These are phyloP conservation scores for Eilema sororculum DNA, from an alignment of 2,888 invertebrate species.

Conservation along the genomic window DNA sequence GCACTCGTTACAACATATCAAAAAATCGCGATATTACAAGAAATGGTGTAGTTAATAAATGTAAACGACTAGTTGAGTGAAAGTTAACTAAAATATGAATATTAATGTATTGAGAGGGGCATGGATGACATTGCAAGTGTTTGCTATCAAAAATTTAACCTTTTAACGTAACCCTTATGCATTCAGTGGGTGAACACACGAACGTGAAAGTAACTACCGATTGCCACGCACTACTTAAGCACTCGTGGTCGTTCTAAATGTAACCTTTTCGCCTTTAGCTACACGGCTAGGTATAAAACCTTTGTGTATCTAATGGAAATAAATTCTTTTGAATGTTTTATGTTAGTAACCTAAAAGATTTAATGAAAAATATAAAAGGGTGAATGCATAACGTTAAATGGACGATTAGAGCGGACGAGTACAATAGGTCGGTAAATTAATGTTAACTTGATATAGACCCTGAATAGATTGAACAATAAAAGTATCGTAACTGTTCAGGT, in stretches of 20 bases:
- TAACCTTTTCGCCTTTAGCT: slow-evolving; percentile 40
- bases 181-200: slow-evolving; percentile 49
- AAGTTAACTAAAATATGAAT: slow-evolving; percentile 8
- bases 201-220: slow-evolving; percentile 49
- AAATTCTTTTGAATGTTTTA: slow-evolving; percentile 11
- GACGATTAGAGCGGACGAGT: background rate
- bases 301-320: slow-evolving; percentile 23
- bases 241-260: slow-evolving; percentile 40
- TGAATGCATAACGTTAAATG: background rate
- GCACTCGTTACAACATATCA: slow-evolving; percentile 18
- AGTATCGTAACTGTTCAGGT: slow-evolving; percentile 1
- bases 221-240: slow-evolving; percentile 51
- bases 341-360: slow-evolving; percentile 1
- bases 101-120: slow-evolving; percentile 11
- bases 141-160: slow-evolving; percentile 50
- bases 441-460: background rate
- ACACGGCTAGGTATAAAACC: slow-evolving; percentile 22
- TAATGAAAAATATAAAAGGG: slow-evolving; percentile 5
- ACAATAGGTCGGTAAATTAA: background rate
- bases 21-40: slow-evolving; percentile 21
- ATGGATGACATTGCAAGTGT: slow-evolving; percentile 49
- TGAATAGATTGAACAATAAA: background rate
- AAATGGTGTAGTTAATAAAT: slow-evolving; percentile 27
- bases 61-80: slow-evolving; percentile 8
- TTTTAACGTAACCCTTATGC: slow-evolving; percentile 51